These are phyloP conservation scores for Sisor rabdophorus DNA, from an alignment of 2,113 vertebrate genomes.

Conservation along the genomic window DNA sequence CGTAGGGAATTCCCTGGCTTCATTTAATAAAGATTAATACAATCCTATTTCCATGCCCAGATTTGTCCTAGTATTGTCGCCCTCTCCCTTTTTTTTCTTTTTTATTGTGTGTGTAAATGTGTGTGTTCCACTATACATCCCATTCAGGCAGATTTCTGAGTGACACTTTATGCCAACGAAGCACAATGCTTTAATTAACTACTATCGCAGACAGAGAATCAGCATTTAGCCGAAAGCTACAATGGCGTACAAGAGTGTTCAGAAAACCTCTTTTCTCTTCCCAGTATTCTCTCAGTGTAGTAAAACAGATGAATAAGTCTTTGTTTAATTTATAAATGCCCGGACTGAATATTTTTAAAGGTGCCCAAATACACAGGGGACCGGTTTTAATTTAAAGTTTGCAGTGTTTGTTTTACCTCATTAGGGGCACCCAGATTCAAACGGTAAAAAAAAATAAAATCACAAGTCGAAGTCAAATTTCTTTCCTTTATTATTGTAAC, in stretches of 20 bases:
- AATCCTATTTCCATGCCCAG: slow-evolving; percentile 74
- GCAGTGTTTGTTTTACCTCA: background rate
- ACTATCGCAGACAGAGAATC: slow-evolving; percentile 67
- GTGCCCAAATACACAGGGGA: background rate
- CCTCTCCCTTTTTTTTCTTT: slow-evolving; percentile 37
- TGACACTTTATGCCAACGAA: slow-evolving; percentile 61
- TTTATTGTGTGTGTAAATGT: background rate
- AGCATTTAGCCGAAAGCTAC: slow-evolving; percentile 32
- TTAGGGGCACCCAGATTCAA: background rate
- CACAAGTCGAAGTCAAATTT: background rate
- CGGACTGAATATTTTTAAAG: background rate
- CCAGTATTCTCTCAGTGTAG: too few species aligned
- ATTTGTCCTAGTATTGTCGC: slow-evolving; percentile 75
- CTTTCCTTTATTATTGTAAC: background rate
- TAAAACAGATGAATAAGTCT: background rate
- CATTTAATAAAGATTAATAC: slow-evolving; percentile 78
- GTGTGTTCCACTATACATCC: slow-evolving; percentile 62
- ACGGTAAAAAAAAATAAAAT: too few species aligned
- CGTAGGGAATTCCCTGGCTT: slow-evolving; percentile 53
- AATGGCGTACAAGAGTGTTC: slow-evolving; percentile 33
- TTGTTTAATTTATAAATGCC: background rate
- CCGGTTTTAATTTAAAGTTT: background rate
- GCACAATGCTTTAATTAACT: slow-evolving; percentile 67
- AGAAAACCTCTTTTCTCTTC: too few species aligned
- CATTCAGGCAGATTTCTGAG: slow-evolving; percentile 62